Conservation (phyloP, 2,797 vertebrate species). For the Lithobates sylvaticus region DNA sequence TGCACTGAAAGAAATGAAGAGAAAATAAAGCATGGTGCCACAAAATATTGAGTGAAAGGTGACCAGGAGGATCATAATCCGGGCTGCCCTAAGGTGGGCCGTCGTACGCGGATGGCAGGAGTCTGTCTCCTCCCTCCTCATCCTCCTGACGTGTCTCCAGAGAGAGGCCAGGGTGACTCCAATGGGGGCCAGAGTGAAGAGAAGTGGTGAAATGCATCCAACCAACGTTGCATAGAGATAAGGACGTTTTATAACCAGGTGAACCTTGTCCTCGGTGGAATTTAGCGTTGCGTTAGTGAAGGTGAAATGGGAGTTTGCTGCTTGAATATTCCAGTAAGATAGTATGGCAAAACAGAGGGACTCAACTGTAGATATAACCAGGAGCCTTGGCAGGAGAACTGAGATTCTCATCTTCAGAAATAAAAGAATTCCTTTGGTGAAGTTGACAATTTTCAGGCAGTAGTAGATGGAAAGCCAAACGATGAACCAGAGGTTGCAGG, state of each 20-base stretch:
- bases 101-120: neutral
- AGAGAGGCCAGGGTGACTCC: slow-evolving; percentile 20
- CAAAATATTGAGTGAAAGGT: neutral
- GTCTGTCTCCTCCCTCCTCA: neutral
- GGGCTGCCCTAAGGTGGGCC: slow-evolving; percentile 13
- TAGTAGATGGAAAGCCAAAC: slow-evolving; percentile 38
- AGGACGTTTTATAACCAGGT: neutral
- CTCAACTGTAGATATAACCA: neutral
- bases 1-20: neutral
- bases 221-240: neutral
- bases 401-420: slow-evolving; percentile 31
- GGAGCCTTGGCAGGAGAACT: neutral
- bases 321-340: neutral
- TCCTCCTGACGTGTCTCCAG: slow-evolving; percentile 32
- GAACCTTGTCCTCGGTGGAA: neutral
- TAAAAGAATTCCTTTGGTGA: slow-evolving; percentile 5
- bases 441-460: slow-evolving; percentile 32
- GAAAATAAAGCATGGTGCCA: neutral
- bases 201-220: neutral
- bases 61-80: slow-evolving; percentile 22
- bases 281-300: neutral
- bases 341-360: neutral
- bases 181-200: slow-evolving; percentile 21
- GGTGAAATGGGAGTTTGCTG: neutral
- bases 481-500: slow-evolving; percentile 10